Conservation (phyloP, 1,140 invertebrate species). For the Drosophila tristis region DNA sequence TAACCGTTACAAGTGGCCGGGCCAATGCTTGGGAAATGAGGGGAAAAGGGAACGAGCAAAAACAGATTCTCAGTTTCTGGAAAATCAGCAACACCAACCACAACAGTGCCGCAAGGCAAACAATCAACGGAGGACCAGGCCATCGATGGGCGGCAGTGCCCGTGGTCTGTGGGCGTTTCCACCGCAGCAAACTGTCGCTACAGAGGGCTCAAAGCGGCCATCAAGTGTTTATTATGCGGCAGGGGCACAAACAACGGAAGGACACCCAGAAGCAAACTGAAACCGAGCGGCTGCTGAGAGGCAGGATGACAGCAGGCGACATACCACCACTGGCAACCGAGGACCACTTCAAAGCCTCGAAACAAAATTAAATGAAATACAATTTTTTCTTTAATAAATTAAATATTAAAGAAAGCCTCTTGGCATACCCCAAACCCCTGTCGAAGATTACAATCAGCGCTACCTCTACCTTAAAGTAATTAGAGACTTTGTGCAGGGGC, state of each 20-base stretch:
- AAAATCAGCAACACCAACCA: conserved; percentile 41
- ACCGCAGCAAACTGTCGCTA: conserved; percentile 46
- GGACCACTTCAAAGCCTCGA: conserved; percentile 58
- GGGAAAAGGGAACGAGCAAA: conserved; percentile 14
- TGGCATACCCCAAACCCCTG: conserved; percentile 6
- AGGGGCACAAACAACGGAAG: conserved; percentile 40
- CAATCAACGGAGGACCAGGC: background rate
- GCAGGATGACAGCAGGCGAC: background rate
- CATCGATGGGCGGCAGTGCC: background rate
- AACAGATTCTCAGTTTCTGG: conserved; percentile 25
- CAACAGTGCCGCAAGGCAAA: conserved; percentile 18
- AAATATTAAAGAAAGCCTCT: conserved; percentile 50
- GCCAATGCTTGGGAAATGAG: conserved; percentile 69
- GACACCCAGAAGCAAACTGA: conserved; percentile 18
- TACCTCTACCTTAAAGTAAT: conserved; percentile 49
- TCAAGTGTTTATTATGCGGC: conserved; percentile 47
- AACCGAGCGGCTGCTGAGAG: conserved; percentile 7
- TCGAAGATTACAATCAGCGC: conserved; percentile 21
- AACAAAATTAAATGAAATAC: conserved; percentile 53
- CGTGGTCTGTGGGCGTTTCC: conserved; percentile 1
- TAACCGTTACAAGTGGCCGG: conserved; percentile 51
- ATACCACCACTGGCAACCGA: no score
- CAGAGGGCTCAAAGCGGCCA: conserved; percentile 24
- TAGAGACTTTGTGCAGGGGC: conserved; percentile 27
- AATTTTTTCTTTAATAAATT: conserved; percentile 43